Conservation (phyloP, 2,797 vertebrate genomes). For the Gallinago solitaria region DNA sequence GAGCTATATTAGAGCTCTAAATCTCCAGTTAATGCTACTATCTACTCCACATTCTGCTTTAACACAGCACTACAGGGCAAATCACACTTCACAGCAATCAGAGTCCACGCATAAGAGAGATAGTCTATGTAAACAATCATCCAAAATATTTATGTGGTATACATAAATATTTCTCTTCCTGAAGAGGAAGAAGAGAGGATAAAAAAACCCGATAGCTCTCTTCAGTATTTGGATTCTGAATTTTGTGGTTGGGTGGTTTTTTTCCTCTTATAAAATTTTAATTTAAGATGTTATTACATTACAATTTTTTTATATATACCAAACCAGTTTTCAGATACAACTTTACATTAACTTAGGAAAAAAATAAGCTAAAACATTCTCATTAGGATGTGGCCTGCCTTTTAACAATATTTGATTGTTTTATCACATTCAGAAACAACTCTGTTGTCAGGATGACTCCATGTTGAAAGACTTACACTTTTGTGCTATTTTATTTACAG, state of each 20-base stretch:
- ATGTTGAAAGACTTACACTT: neutral
- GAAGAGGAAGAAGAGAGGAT: neutral
- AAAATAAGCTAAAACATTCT: neutral
- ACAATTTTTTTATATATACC: neutral
- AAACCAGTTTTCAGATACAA: neutral
- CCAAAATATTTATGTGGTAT: neutral
- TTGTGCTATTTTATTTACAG: neutral
- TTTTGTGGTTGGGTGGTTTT: neutral
- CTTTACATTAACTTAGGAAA: neutral
- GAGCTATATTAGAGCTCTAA: neutral
- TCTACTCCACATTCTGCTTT: neutral
- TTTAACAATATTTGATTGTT: neutral
- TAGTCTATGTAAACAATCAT: accelerated
- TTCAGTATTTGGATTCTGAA: neutral
- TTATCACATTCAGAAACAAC: neutral
- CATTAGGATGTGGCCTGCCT: neutral
- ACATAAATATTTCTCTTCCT: neutral
- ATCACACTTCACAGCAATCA: neutral
- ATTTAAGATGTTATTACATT: neutral
- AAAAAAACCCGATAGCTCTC: neutral
- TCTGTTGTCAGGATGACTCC: neutral
- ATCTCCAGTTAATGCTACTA: neutral
- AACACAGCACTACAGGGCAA: neutral
- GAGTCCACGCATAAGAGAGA: neutral
- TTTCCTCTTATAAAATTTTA: neutral